Conservation (phyloP, 2,888 invertebrate genomes). For the Cantharis rufa region DNA sequence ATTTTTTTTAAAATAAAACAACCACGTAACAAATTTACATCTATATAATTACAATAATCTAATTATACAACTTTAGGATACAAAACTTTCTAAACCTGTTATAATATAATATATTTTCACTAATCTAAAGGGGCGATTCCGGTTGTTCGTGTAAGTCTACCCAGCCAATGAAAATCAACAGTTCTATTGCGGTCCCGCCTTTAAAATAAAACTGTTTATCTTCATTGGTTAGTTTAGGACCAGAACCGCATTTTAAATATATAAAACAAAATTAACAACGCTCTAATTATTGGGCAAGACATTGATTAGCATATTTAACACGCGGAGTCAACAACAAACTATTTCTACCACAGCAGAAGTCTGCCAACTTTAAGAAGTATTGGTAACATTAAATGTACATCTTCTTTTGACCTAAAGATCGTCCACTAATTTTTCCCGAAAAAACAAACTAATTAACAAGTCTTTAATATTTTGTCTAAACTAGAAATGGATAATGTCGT, state of each 20-base stretch:
- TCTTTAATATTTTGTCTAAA: neutral
- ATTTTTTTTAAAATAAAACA: neutral
- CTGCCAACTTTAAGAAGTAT: neutral
- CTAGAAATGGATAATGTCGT: no score
- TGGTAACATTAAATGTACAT: neutral
- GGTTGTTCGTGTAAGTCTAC: no score
- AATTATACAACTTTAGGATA: neutral
- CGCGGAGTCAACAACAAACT: neutral
- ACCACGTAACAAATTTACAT: neutral
- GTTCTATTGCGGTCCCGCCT: no score
- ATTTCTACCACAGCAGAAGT: neutral
- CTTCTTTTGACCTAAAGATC: neutral
- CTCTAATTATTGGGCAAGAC: neutral
- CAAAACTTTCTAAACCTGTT: neutral
- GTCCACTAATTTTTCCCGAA: neutral
- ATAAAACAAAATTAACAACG: neutral
- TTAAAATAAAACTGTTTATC: no score
- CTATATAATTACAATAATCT: neutral
- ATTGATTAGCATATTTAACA: neutral
- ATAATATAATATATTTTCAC: neutral
- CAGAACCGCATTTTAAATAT: neutral
- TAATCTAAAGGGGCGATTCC: neutral
- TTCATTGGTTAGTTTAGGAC: no score
- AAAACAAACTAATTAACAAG: neutral
- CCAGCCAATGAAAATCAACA: no score